phyloP scores from a whole-genome alignment of 2,797 vertebrate species.

The Malurus leucopterus region DNA sequence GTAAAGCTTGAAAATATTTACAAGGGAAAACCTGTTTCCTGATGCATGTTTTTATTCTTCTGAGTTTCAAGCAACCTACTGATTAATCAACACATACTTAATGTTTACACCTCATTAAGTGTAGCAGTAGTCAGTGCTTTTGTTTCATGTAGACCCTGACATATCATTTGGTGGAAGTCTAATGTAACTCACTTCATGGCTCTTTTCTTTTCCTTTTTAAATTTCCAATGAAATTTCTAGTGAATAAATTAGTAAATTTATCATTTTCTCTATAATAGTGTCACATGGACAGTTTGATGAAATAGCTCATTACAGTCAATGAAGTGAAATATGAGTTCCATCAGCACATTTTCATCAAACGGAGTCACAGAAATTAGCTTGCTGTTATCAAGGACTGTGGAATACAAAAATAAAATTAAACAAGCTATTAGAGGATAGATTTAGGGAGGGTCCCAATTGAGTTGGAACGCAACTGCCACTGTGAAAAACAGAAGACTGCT shows the following conservation, averaged over 20 bases:
- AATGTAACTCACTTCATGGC: conserved; percentile 65
- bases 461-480: conserved; percentile 42
- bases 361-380: conserved; percentile 76
- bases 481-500: conserved; percentile 43
- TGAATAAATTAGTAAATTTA: conserved; percentile 81
- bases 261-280: conserved; percentile 78
- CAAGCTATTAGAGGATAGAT: conserved; percentile 64
- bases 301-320: conserved; percentile 83
- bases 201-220: conserved; percentile 70
- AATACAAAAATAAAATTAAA: conserved; percentile 77
- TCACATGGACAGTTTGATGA: conserved; percentile 82
- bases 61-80: conserved; percentile 38
- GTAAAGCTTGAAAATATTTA: conserved; percentile 14
- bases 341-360: conserved; percentile 78
- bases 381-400: conserved; percentile 69
- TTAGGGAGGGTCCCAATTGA: conserved; percentile 60
- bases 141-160: conserved; percentile 61
- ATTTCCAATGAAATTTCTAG: conserved; percentile 72
- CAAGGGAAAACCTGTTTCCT: neutral
- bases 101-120: conserved; percentile 65
- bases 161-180: conserved; percentile 60
- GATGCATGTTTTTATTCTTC: conserved; percentile 28
- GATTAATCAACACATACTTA: conserved; percentile 63
- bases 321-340: conserved; percentile 83
- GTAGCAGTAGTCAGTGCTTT: conserved; percentile 51